Conservation (phyloP, 2,113 vertebrate genomes). For the Hucho hucho region DNA sequence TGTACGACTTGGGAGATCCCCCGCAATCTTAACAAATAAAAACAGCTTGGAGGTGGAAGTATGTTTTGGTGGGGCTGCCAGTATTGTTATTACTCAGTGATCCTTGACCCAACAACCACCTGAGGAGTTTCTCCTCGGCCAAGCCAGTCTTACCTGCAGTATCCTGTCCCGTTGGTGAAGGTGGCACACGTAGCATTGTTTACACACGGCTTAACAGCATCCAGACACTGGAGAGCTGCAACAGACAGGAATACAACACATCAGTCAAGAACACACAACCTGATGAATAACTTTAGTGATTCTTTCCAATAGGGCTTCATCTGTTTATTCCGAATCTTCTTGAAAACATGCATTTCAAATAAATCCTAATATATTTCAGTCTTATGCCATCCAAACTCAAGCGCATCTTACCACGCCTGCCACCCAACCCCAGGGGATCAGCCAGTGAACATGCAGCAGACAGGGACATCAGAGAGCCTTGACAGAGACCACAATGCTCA, state of each 20-base stretch:
- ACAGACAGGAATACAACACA: conserved; percentile 45
- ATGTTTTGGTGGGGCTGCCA: conserved; percentile 63
- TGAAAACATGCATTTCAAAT: background rate
- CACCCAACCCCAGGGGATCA: background rate
- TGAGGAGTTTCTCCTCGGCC: background rate
- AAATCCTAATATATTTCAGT: no score
- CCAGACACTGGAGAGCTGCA: conserved; percentile 88
- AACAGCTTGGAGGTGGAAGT: conserved; percentile 18
- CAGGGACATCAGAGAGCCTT: background rate
- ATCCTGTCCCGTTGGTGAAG: conserved; percentile 85
- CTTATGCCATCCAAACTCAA: no score
- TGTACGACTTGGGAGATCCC: no score
- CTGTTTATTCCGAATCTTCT: background rate
- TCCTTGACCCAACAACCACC: conserved; percentile 32
- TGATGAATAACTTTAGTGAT: no score
- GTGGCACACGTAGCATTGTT: conserved; percentile 86
- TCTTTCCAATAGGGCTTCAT: no score
- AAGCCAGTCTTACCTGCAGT: conserved; percentile 86
- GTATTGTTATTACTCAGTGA: conserved; percentile 40
- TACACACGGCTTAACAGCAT: conserved; percentile 82
- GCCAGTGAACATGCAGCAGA: conserved; percentile 29
- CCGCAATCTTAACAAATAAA: no score
- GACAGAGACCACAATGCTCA: conserved; percentile 47
- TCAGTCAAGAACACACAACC: background rate
- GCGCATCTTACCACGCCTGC: background rate